These are phyloP conservation scores for Limnephilus lunatus DNA, from an alignment of 2,888 invertebrate species.

Conservation along the genomic window DNA sequence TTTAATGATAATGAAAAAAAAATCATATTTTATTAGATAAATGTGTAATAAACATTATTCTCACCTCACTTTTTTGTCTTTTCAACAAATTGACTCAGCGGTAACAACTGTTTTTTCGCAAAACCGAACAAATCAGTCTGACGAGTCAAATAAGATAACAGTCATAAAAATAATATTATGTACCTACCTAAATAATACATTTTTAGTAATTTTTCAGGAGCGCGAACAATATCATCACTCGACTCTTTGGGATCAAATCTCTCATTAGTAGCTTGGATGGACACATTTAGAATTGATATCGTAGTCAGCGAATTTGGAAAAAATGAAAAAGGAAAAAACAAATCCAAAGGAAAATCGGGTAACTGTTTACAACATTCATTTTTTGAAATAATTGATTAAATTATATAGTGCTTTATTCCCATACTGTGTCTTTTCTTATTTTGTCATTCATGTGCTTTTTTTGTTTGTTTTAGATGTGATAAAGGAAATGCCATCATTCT, in stretches of 20 bases:
- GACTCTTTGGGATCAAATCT: slow-evolving; percentile 94
- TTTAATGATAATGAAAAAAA: too few relatives aligned
- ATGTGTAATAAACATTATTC: too few relatives aligned
- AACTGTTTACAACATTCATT: slow-evolving; percentile 52
- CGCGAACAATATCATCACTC: slow-evolving; percentile 82
- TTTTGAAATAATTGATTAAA: neutral
- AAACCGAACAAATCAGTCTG: too few relatives aligned
- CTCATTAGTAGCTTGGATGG: slow-evolving; percentile 89
- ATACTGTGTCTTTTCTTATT: neutral
- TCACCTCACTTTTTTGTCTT: too few relatives aligned
- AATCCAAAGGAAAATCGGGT: slow-evolving; percentile 70
- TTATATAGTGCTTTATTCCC: neutral
- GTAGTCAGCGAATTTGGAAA: slow-evolving; percentile 92
- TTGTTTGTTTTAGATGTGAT: slow-evolving; percentile 74
- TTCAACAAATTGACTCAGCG: too few relatives aligned
- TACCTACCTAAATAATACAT: neutral
- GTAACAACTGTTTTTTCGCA: too few relatives aligned
- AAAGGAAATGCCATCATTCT: slow-evolving; percentile 91
- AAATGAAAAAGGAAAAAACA: slow-evolving; percentile 79
- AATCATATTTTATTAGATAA: too few relatives aligned
- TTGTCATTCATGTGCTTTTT: neutral
- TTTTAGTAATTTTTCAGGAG: slow-evolving; percentile 68
- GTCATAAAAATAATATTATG: neutral
- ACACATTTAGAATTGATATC: slow-evolving; percentile 93
- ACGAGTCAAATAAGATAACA: neutral